These are phyloP conservation scores for Eleutherodactylus coqui DNA, from an alignment of 2,797 vertebrate species.

Conservation along the genomic window DNA sequence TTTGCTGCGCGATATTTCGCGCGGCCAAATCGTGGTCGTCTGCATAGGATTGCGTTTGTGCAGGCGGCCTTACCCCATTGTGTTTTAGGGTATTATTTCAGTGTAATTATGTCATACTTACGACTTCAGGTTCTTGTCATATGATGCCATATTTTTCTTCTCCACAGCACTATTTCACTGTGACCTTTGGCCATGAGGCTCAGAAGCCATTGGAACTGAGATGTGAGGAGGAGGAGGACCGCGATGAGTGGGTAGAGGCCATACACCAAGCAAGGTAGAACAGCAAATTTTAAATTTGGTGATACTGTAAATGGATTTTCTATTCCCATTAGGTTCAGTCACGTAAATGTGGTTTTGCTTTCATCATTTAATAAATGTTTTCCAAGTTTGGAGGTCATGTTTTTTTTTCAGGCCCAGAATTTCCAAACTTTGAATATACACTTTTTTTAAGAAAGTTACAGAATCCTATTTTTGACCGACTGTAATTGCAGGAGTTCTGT, in stretches of 20 bases:
- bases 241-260: constrained; percentile 95
- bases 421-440: too few species aligned
- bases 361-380: not conserved
- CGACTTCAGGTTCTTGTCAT: too few species aligned
- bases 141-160: constrained; percentile 27
- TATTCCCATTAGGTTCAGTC: not conserved
- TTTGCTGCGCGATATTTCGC: too few species aligned
- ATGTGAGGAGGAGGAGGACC: constrained; percentile 91
- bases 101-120: not conserved
- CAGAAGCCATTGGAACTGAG: constrained; percentile 96
- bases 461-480: not conserved
- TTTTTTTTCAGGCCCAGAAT: not conserved
- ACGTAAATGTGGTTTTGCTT: not conserved
- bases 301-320: not conserved
- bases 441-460: not conserved
- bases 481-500: not conserved
- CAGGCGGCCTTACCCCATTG: too few species aligned
- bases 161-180: constrained; percentile 91
- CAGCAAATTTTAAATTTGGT: not conserved
- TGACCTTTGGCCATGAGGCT: constrained; percentile 94
- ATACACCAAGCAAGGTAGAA: constrained; percentile 96
- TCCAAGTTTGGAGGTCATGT: not conserved
- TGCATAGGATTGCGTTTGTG: too few species aligned
- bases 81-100: not conserved
- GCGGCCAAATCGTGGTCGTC: too few species aligned